Evolutionary conservation across 2,888 invertebrate genomes (phyloP).

Genomic region (Phrixothrix hirtus): DNA sequence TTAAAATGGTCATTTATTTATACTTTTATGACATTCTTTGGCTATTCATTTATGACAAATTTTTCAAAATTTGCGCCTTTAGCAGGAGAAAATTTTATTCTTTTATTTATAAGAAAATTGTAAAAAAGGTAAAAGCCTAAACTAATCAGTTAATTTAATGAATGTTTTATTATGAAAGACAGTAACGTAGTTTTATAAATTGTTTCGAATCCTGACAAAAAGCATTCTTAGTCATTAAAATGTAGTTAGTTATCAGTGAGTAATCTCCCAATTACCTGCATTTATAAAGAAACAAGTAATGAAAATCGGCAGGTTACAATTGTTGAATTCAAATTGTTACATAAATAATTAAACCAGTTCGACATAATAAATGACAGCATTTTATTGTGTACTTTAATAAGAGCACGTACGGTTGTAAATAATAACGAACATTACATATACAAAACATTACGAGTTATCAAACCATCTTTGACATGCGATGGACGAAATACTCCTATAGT

Average conservation of each 20-base stretch:
- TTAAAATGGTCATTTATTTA: too few species aligned
- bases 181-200: background rate
- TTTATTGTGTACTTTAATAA: conserved; percentile 24
- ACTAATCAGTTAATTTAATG: conserved; percentile 15
- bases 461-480: conserved; percentile 32
- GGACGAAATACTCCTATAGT: conserved; percentile 23
- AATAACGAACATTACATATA: conserved; percentile 24
- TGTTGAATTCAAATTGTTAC: conserved; percentile 13
- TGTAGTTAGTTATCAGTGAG: conserved; percentile 6
- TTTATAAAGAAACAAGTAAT: conserved; percentile 1
- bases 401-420: conserved; percentile 25
- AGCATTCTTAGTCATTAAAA: conserved; percentile 7
- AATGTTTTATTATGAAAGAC: background rate
- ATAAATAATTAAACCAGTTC: conserved; percentile 20
- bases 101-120: too few species aligned
- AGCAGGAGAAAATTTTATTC: too few species aligned
- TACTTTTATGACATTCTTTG: too few species aligned
- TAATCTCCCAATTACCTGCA: conserved; percentile 4
- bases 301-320: conserved; percentile 12
- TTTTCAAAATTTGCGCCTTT: too few species aligned
- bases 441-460: conserved; percentile 26
- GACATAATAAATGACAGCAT: conserved; percentile 7
- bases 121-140: conserved; percentile 3
- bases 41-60: too few species aligned
- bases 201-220: conserved; percentile 3